These are phyloP conservation scores for Pangasius larnaudii DNA, from an alignment of 2,797 vertebrate genomes.

Conservation along the genomic window DNA sequence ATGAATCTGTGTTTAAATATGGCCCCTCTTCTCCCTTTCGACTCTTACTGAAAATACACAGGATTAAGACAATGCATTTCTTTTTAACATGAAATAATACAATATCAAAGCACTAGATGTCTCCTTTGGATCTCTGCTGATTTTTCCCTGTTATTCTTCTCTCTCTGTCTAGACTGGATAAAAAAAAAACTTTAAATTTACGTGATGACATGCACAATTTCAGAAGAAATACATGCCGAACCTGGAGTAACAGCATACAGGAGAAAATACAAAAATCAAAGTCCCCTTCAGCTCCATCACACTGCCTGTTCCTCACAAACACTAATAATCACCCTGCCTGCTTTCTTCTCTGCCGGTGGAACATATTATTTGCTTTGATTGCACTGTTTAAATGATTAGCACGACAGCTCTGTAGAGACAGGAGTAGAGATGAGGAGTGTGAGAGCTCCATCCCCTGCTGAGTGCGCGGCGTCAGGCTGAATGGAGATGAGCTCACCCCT, in stretches of 20 bases:
- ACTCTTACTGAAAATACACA: slow-evolving; percentile 25
- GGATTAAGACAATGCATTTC: slow-evolving; percentile 58
- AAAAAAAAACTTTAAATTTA: slow-evolving; percentile 61
- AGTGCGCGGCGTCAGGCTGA: slow-evolving; percentile 63
- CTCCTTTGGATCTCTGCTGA: slow-evolving; percentile 44
- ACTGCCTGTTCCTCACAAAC: slow-evolving; percentile 77
- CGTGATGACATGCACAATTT: slow-evolving; percentile 68
- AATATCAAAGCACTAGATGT: slow-evolving; percentile 55
- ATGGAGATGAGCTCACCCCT: slow-evolving; percentile 70
- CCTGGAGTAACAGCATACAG: slow-evolving; percentile 68
- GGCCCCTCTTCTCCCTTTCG: slow-evolving; percentile 48
- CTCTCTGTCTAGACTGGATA: slow-evolving; percentile 41
- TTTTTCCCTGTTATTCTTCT: slow-evolving; percentile 42
- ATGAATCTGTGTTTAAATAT: slow-evolving; percentile 58
- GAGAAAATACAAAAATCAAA: slow-evolving; percentile 78
- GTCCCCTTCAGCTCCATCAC: slow-evolving; percentile 78
- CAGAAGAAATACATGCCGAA: slow-evolving; percentile 69
- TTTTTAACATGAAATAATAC: slow-evolving; percentile 52
- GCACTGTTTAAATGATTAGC: slow-evolving; percentile 85
- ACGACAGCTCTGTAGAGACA: slow-evolving; percentile 73
- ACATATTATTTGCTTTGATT: slow-evolving; percentile 82
- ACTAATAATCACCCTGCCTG: slow-evolving; percentile 79
- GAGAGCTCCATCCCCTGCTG: slow-evolving; percentile 73
- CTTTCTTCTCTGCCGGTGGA: slow-evolving; percentile 76
- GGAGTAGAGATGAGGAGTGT: slow-evolving; percentile 59